Base-by-base conservation (phyloP, 2,888 invertebrate species). In the Leucophenga montana region DNA sequence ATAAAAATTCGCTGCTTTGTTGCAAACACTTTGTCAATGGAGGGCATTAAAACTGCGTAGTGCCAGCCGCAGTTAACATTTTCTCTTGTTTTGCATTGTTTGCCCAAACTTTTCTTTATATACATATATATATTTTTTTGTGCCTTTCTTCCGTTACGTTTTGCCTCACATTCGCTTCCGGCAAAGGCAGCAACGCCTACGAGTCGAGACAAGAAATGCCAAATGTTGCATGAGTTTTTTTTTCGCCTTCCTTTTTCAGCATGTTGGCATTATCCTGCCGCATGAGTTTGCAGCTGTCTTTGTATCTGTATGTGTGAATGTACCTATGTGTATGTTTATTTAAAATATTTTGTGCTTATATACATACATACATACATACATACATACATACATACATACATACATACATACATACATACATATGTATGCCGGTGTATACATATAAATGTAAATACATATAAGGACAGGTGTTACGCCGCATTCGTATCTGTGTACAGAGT, bases 131-230 rank as follows among this genome's bases (percentile, higher is more conserved):
- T 18, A 11, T n/a, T 50, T 50, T 50, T 50, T 18, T 50, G n/a
- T 50, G 14, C 50, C 16, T 50, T 50, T 50, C n/a, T 46, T 46
- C n/a, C n/a, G 46, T 27, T 27, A 27, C 46, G 46, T 46, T 27
- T 27, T 27, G 27, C 39, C 39, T 8, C 11, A 16, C 50, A 50
- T 50, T 16, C 50, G 50, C 72, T 67, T 67, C 70, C 72, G 72
- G 70, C 39, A 39, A 39, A 5, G 11, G 39, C 69, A 72, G 67
- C 64, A 66, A 74, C 74, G 72, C 74, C 72, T 73, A 59, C 70
- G 53, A 46, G 53, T 2, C 27, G 50, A 27, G 50, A 50, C 50
- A n/a, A 27, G 14, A 50, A 50, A 48, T 65, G 65, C 50, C 50
- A 31, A 50, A 14, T 16, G 20, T 14, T 56, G 27, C 14, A 4